Evolutionary conservation across 1,140 invertebrate species (phyloP), one percentile per base, ranked within the genome.

Genomic region (Dendrolimus kikuchii): DNA sequence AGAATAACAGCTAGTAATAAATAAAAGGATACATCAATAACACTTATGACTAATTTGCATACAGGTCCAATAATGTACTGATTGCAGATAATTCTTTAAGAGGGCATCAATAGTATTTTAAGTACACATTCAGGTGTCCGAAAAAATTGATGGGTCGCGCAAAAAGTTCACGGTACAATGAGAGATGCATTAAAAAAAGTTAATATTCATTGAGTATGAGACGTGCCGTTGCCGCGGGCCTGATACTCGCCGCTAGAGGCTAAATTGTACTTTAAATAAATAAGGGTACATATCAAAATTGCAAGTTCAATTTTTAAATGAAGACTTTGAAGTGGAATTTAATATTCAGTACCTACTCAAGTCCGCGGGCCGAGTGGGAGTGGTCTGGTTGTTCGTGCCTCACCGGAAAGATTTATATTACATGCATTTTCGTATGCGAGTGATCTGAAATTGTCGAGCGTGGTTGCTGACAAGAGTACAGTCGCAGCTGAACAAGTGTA

Each of bases 331-430:
- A 74, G 71, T 75, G 80, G 81, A 86, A 84, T 86, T 86, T 83
- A 84, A 84, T 86, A 84, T 84, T 84, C 79, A 79, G 23, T 23
- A 23, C 23, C 23, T 74, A 82, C 81, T 76, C 57, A 58, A 68
- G 74, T 68, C 73, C 70, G 63, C 71, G 68, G 71, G 71, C 67
- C 62, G 70, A 81, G 82, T 83, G 77, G 82, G 82, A 77, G 82
- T 81, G 81, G 74, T 71, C 72, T 48, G 55, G 75, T 80, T 82
- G 77, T 81, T 81, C 77, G 75, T 74, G 71, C 70, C 57, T 79
- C 79, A 80, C 77, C 81, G 81, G 82, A 86, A 86, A 86, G 82
- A 86, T 86, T 86, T 86, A 86, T 84, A 84, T 82, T 84, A 86
- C 82, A 77, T 81, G 74, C 77, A 78, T 75, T 79, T 82, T 78